Base-by-base conservation (phyloP, 2,113 vertebrate genomes). In the Dicerorhinus sumatrensis region DNA sequence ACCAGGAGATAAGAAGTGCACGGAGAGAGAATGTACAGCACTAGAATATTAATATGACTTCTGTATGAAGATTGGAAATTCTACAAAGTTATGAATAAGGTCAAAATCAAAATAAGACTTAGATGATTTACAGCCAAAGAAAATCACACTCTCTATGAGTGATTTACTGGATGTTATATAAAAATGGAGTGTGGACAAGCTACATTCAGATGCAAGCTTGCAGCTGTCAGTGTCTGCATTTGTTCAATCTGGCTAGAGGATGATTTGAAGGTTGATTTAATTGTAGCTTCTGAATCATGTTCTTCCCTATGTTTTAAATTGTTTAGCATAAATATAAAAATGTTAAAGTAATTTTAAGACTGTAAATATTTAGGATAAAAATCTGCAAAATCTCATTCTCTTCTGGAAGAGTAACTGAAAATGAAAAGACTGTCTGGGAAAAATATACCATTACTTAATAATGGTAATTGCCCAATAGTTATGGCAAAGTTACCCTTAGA, bases 291-390 rank as follows among this genome's bases (percentile, higher is more conserved):
- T 95, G 97, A 96, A 85, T 96, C 97, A 85, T 90, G 36, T 89
- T 85, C 18, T 96, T 97, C 98, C 46, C 90, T 95, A 98, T 96
- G 92, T 98, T 97, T 97, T 96, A 96, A 97, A 92, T 91, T 97
- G 96, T 98, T 96, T 97, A 97, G 89, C 36, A 97, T 89, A 97
- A 98, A 98, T 98, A 97, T 89, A 96, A 36, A 98, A 96, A 93
- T 96, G 89, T 82, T 96, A 60, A 92, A 94, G 69, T 80, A 82
- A 91, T 95, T 97, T 92, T 2, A 6, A 90, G 96, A 97, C 88
- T 98, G 97, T 97, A 98, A 98, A 98, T 95, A 97, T 98, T 97
- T 98, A 73, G 84, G 87, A 97, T 88, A 97, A 98, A 98, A 98
- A 97, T 97, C 86, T 98, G 95, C 94, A 98, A 98, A 97, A 97